Conservation (phyloP, 2,888 invertebrate species). For the Mythimna lalbum region DNA sequence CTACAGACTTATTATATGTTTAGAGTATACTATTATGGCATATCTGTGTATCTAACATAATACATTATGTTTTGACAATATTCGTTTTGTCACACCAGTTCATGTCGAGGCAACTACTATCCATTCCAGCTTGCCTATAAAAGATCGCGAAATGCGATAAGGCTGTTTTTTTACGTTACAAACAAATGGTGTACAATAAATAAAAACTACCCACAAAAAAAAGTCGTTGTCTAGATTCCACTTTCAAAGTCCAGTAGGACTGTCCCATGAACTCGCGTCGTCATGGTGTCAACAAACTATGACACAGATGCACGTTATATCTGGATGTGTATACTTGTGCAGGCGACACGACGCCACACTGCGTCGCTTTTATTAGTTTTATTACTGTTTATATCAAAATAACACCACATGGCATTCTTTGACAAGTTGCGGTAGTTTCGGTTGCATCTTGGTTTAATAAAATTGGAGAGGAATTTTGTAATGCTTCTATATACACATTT, state of each 20-base stretch:
- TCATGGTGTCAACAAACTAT: slow-evolving; percentile 45
- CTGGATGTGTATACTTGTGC: slow-evolving; percentile 23
- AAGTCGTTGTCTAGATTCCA: not conserved
- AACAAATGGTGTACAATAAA: too few relatives aligned
- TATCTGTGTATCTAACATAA: too few relatives aligned
- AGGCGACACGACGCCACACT: slow-evolving; percentile 41
- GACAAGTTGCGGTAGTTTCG: slow-evolving; percentile 9
- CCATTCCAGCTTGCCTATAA: too few relatives aligned
- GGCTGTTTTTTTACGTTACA: too few relatives aligned
- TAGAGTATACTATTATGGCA: too few relatives aligned
- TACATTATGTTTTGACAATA: too few relatives aligned
- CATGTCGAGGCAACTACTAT: too few relatives aligned
- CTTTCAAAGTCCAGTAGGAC: not conserved
- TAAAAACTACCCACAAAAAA: too few relatives aligned
- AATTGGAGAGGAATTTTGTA: slow-evolving; percentile 7
- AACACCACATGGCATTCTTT: slow-evolving; percentile 39
- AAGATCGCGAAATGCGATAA: too few relatives aligned
- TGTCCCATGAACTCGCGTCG: slow-evolving; percentile 8
- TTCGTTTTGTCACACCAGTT: too few relatives aligned
- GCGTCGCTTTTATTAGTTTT: slow-evolving; percentile 49
- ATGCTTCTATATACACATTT: too few relatives aligned
- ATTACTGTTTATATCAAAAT: slow-evolving; percentile 48
- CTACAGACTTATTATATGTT: too few relatives aligned
- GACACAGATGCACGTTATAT: slow-evolving; percentile 61
- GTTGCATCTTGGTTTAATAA: slow-evolving; percentile 10